Conservation (phyloP, 37 sponge, comb jelly and placozoan species). For the Axinella damicornis region DNA sequence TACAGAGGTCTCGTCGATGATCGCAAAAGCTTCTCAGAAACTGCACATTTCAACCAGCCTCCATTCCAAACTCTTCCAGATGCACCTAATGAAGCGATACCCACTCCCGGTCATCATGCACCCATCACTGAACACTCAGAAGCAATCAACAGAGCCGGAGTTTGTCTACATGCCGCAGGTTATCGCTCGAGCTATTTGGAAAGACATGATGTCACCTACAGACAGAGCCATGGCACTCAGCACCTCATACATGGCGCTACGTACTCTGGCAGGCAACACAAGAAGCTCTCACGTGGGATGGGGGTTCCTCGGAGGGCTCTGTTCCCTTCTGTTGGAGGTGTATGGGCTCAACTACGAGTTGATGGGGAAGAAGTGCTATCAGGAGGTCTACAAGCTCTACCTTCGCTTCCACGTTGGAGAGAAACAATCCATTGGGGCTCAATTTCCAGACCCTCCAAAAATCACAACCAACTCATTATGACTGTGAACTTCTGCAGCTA, state of each 20-base stretch:
- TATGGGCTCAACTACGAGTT: slow-evolving; percentile 13
- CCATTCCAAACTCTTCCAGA: slow-evolving; percentile 7
- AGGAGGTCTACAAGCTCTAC: slow-evolving; percentile 5
- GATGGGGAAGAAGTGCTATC: slow-evolving; percentile 44
- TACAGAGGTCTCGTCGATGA: slow-evolving; percentile 22
- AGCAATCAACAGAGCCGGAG: neutral
- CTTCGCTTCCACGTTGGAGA: too few species aligned
- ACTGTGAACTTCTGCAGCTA: too few species aligned
- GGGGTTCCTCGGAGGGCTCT: neutral
- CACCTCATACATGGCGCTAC: slow-evolving; percentile 6
- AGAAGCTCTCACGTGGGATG: neutral
- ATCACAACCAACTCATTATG: too few species aligned
- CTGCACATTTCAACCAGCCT: slow-evolving; percentile 18
- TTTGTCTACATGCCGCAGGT: slow-evolving; percentile 47
- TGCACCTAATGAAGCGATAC: slow-evolving; percentile 8
- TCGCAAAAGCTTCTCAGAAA: slow-evolving; percentile 16
- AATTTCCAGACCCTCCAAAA: too few species aligned
- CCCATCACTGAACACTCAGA: neutral
- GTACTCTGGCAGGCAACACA: neutral
- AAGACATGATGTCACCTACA: slow-evolving; percentile 10
- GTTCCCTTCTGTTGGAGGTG: neutral
- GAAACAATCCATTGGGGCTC: too few species aligned
- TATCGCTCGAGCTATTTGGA: slow-evolving; percentile 28
- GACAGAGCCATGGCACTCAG: slow-evolving; percentile 28
- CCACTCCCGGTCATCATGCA: slow-evolving; percentile 26